phyloP scores from a whole-genome alignment of 37 sponge, comb jelly and placozoan species.

The Amphimedon queenslandica region DNA sequence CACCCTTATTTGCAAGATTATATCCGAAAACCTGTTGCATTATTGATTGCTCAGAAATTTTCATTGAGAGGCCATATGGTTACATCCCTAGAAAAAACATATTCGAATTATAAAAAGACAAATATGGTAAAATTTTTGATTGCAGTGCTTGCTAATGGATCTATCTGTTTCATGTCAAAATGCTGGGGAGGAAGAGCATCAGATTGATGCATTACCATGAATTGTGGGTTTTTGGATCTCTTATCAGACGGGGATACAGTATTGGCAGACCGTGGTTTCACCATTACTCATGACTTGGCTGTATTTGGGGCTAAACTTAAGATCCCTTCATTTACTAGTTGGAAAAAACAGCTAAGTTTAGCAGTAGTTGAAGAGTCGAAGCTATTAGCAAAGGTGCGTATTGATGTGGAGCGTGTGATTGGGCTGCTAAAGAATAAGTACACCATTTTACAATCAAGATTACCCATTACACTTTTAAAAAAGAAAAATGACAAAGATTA shows the following conservation, averaged over 20 bases:
- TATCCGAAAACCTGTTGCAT: slow-evolving; percentile 14
- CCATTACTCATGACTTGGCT: slow-evolving; percentile 18
- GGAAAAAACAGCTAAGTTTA: slow-evolving; percentile 26
- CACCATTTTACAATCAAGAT: slow-evolving; percentile 11
- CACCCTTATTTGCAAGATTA: neutral
- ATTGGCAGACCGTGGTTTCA: slow-evolving; percentile 28
- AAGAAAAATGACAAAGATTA: too few relatives aligned
- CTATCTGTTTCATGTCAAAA: slow-evolving; percentile 30
- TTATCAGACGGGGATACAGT: slow-evolving; percentile 19
- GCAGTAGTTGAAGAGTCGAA: too few relatives aligned
- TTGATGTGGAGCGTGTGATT: slow-evolving; percentile 37
- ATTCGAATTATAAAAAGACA: slow-evolving; percentile 49
- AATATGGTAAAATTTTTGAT: slow-evolving; percentile 47
- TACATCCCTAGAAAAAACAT: slow-evolving; percentile 13
- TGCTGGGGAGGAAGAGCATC: too few relatives aligned
- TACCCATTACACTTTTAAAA: too few relatives aligned
- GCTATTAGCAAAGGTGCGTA: slow-evolving; percentile 23
- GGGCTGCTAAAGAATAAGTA: slow-evolving; percentile 24
- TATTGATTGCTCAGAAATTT: too few relatives aligned
- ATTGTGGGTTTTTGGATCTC: slow-evolving; percentile 22
- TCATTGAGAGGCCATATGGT: slow-evolving; percentile 1
- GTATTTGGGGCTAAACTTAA: slow-evolving; percentile 22
- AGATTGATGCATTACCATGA: too few relatives aligned
- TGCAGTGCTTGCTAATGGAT: slow-evolving; percentile 23
- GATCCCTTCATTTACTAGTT: slow-evolving; percentile 22